phyloP scores from a whole-genome alignment of 1,140 invertebrate genomes.

The Bombus affinis region DNA sequence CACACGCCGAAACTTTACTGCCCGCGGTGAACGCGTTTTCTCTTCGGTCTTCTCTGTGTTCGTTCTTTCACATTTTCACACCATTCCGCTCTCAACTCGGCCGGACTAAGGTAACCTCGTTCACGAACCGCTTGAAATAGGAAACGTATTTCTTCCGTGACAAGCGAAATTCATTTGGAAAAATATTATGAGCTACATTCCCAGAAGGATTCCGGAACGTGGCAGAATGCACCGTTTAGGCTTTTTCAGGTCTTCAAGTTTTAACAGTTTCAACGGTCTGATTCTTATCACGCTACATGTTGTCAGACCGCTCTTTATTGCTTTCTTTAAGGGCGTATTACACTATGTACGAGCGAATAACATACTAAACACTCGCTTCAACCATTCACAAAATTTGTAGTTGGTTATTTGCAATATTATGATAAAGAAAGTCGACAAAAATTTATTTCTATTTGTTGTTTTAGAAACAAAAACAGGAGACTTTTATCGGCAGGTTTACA shows the following conservation, averaged over 20 bases:
- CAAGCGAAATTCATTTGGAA: slow-evolving; percentile 63
- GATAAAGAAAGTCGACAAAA: too few relatives aligned
- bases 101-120: slow-evolving; percentile 25
- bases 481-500: too few relatives aligned
- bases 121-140: slow-evolving; percentile 39
- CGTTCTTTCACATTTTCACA: slow-evolving; percentile 13
- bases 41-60: slow-evolving; percentile 17
- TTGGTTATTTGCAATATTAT: too few relatives aligned
- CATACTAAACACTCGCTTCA: neutral
- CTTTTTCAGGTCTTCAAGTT: neutral
- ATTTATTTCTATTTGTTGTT: too few relatives aligned
- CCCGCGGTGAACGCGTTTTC: slow-evolving; percentile 32
- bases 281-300: neutral
- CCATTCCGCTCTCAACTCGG: neutral
- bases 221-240: slow-evolving; percentile 14
- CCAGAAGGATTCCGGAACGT: slow-evolving; percentile 18
- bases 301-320: neutral
- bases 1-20: slow-evolving; percentile 63
- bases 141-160: slow-evolving; percentile 52
- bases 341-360: neutral
- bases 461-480: too few relatives aligned
- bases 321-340: neutral
- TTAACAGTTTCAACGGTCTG: neutral
- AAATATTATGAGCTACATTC: slow-evolving; percentile 52
- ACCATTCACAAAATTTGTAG: too few relatives aligned